Percentiles rank a stretch among this genome's conserved stretches.
Evolutionary conservation across 2,797 vertebrate species (phyloP).

Genomic region (Coracias cyanogaster): DNA sequence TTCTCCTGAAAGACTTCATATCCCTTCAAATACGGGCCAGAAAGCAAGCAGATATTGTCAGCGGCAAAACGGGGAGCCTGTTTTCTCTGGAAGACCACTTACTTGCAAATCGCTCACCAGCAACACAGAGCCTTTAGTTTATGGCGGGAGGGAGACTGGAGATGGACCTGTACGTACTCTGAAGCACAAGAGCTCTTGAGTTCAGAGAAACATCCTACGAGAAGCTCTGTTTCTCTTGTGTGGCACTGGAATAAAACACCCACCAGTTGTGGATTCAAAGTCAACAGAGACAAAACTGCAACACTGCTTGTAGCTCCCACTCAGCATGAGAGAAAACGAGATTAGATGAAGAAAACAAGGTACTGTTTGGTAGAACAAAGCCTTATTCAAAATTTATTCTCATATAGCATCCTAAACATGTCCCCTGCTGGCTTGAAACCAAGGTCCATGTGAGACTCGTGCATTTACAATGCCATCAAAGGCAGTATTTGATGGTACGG

Average conservation of each 20-base stretch:
- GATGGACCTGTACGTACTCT: not conserved
- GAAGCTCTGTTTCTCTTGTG: not conserved
- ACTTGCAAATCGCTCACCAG: not conserved
- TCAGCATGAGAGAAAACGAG: not conserved
- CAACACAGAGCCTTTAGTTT: not conserved
- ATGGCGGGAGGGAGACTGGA: not conserved
- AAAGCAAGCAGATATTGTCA: not conserved
- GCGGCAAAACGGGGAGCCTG: fast-evolving
- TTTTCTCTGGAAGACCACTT: not conserved
- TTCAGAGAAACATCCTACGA: not conserved
- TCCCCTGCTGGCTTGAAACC: not conserved
- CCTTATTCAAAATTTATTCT: not conserved
- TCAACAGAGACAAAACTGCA: not conserved
- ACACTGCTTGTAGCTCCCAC: not conserved
- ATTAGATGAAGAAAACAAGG: not conserved
- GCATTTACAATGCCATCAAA: not conserved
- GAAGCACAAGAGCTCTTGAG: not conserved
- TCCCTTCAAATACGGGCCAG: not conserved
- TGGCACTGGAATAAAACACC: not conserved
- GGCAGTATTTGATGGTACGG: not conserved
- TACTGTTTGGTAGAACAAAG: not conserved
- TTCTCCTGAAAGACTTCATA: not conserved
- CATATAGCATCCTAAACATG: not conserved
- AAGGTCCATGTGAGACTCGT: fast-evolving
- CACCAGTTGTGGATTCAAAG: not conserved